Conservation (phyloP, 2,888 invertebrate species). For the Tholera decimalis region DNA sequence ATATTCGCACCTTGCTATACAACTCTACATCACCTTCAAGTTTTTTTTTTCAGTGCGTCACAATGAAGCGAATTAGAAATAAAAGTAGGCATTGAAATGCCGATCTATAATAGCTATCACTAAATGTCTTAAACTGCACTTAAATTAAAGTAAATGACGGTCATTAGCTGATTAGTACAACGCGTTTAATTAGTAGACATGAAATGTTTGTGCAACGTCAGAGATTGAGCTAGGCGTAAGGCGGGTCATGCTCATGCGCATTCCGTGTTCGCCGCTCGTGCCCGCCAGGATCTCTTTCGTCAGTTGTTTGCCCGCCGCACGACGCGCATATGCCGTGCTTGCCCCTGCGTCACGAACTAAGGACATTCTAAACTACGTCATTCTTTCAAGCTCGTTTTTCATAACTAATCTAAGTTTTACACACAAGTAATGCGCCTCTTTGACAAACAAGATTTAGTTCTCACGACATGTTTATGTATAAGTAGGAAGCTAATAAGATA, state of each 20-base stretch:
- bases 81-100: slow-evolving; percentile 16
- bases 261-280: slow-evolving; percentile 37
- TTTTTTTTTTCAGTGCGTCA: slow-evolving; percentile 56
- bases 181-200: slow-evolving; percentile 53
- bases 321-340: slow-evolving; percentile 58
- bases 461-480: slow-evolving; percentile 51
- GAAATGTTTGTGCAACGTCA: slow-evolving; percentile 50
- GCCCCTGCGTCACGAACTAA: slow-evolving; percentile 75
- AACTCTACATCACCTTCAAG: slow-evolving; percentile 37
- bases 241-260: slow-evolving; percentile 38
- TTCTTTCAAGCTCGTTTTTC: slow-evolving; percentile 56
- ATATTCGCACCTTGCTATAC: slow-evolving; percentile 19
- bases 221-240: slow-evolving; percentile 39
- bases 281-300: slow-evolving; percentile 53
- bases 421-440: slow-evolving; percentile 22
- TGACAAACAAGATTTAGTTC: slow-evolving; percentile 47
- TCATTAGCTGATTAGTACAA: slow-evolving; percentile 41
- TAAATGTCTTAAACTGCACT: slow-evolving; percentile 7
- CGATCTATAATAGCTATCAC: slow-evolving; percentile 10
- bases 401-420: slow-evolving; percentile 23
- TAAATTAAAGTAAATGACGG: slow-evolving; percentile 31
- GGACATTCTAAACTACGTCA: slow-evolving; percentile 65
- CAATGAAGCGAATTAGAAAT: too few relatives aligned
- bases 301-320: slow-evolving; percentile 49
- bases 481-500: slow-evolving; percentile 41